Percentiles rank a stretch among this genome's conserved stretches.
These are phyloP conservation scores for Tursiops truncatus DNA, from an alignment of 2,113 vertebrate genomes.

Conservation along the genomic window DNA sequence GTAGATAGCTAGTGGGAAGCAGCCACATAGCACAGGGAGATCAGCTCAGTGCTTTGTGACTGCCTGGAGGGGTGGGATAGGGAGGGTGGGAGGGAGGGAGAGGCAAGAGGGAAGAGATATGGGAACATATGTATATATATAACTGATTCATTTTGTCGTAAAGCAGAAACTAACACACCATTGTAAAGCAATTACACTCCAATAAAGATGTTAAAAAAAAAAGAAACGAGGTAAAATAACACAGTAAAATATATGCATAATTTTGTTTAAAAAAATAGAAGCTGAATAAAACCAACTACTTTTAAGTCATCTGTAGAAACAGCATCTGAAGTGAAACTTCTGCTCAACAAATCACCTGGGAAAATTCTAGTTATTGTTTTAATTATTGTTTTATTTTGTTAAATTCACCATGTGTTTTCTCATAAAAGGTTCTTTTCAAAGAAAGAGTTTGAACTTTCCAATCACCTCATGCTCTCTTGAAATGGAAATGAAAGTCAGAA, in stretches of 20 bases:
- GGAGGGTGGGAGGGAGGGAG: no score
- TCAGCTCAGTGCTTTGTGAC: no score
- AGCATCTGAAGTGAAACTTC: background rate
- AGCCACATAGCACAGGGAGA: no score
- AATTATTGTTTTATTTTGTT: background rate
- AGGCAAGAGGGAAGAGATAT: no score
- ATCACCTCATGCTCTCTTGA: background rate
- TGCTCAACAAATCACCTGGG: background rate
- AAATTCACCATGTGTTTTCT: background rate
- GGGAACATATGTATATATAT: no score
- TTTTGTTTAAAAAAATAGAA: slow-evolving; percentile 10
- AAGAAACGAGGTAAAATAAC: background rate
- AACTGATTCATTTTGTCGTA: no score
- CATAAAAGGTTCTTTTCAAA: background rate
- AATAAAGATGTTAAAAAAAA: background rate
- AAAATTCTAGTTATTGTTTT: background rate
- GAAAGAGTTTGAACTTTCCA: background rate
- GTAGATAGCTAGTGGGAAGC: no score
- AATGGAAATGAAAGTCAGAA: background rate
- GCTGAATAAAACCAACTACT: background rate
- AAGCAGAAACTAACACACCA: no score
- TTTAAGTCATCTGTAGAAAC: background rate
- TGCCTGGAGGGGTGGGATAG: no score
- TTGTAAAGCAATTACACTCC: no score
- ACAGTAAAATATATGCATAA: background rate